Evolutionary conservation across 2,797 vertebrate genomes (phyloP), one percentile per base, ranked within the genome.

Genomic region (Acanthopagrus latus): DNA sequence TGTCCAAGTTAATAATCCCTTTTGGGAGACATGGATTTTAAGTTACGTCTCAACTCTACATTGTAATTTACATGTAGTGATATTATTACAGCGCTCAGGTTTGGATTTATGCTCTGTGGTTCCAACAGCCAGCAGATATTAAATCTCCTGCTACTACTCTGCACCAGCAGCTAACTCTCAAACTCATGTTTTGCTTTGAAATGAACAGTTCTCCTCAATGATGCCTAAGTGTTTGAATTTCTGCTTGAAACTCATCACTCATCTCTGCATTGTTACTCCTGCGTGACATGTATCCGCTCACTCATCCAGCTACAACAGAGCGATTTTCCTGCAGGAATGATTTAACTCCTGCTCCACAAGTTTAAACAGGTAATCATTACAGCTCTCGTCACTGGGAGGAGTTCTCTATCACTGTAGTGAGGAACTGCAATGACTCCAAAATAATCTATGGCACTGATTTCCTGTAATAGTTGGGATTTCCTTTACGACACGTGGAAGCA

Each of bases 391-490:
- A 50, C 16, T 50, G 55, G 59, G 46, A 57, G 48, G 48, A 66
- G 52, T 21, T 69, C 25, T 43, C 17, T 48, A 50, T 23, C 54
- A 72, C 48, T 68, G 47, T 57, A 59, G 73, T 0, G 20, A 68
- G 64, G 4, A 55, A 62, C 12, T 14, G 41, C 78, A 79, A n/a
- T 21, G 14, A 86, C 68, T 62, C 33, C 7, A 43, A 43, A 11
- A 10, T 65, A 79, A 78, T 83, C 71, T 0, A 74, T 83, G 3
- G 11, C 60, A 80, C 60, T 33, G 67, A 89, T 83, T 41, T 50
- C 41, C 57, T 44, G 60, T 84, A 81, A 82, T 44, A 57, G 81
- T 71, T 9, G 5, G 68, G 80, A 48, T 72, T 80, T 83, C 64
- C 64, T 76, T 57, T 46, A 7, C 18, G n/a, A 63, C 46, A 25